Base-by-base conservation (phyloP, 2,113 vertebrate species). In the Rhynchopsitta pachyrhyncha region DNA sequence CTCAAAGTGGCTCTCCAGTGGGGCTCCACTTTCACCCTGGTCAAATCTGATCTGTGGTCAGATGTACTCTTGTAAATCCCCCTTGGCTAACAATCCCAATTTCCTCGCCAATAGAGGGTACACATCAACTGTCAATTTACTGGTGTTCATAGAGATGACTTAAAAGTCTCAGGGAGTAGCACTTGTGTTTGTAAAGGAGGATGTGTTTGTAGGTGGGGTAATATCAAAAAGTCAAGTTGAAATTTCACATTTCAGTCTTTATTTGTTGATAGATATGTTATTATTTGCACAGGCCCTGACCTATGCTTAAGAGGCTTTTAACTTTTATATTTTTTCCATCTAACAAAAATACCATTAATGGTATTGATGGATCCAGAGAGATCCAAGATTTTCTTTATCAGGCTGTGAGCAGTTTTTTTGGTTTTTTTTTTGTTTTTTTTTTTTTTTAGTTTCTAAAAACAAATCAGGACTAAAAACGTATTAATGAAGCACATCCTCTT, bases 401-500 rank as follows among this genome's bases (percentile, higher is more conserved):
- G 37, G 14, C 60, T 60, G 6, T 50, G 50, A 83, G 55, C 29
- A 57, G 44, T 1, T 15, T 15, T 35, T 44, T 68, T 79, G n/a
- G n/a, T 16, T 23, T 39, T 35, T 44, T 68, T 79, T n/a, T 55
- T 52, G 15, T 46, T 46, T 47, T 2, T 13, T 20, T 14, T 28
- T 33, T 46, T 44, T 68, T 16, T 83, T n/a, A 19, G 33, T 69
- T 94, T 90, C 39, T 81, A 41, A 74, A 86, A 88, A 77, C n/a
- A 74, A 96, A 92, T 93, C 79, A 71, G 44, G 71, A 49, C 75
- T 94, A 79, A 85, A 94, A 71, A 77, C 67, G 8, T 53, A 62
- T 63, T 95, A 90, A 41, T 75, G 63, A 44, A 74, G 76, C 44
- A 63, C 20, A 81, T 93, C 49, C 46, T 90, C 71, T 90, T 95